Percentiles rank a stretch among this genome's conserved stretches.
Conservation (phyloP, 2,113 vertebrate genomes). For the Carassius auratus region DNA sequence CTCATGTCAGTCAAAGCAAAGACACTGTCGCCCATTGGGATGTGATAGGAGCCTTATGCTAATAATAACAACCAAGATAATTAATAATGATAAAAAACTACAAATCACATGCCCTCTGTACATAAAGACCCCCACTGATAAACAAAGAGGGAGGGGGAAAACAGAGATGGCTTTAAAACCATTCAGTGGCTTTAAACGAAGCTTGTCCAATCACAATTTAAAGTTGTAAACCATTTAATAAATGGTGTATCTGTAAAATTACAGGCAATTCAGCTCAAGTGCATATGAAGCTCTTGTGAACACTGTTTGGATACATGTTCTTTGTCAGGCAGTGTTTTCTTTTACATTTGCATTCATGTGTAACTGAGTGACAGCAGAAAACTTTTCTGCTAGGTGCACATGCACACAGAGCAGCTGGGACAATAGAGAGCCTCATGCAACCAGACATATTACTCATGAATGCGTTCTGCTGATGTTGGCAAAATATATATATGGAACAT, state of each 20-base stretch:
- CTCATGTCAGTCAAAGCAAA: constrained; percentile 23
- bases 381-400: constrained; percentile 2
- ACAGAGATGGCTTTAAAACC: not conserved
- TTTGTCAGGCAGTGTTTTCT: constrained; percentile 2
- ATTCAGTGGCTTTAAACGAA: not conserved
- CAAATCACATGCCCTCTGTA: constrained; percentile 11
- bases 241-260: not conserved
- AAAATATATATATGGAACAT: constrained; percentile 20
- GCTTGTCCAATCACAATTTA: too few species aligned
- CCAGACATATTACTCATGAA: constrained; percentile 28
- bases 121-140: constrained; percentile 32
- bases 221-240: not conserved
- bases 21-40: not conserved
- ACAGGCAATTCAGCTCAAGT: not conserved
- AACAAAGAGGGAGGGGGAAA: not conserved
- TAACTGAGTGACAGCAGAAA: constrained; percentile 27
- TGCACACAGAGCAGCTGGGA: constrained; percentile 18
- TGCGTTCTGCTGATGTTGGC: constrained; percentile 32
- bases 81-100: constrained; percentile 36
- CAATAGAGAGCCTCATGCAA: constrained; percentile 10
- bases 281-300: not conserved
- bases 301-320: not conserved
- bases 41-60: constrained; percentile 21
- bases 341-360: constrained; percentile 28
- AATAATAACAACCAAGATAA: constrained; percentile 40